Conservation (phyloP, 1,140 invertebrate species). For the Zaprionus tsacasi region DNA sequence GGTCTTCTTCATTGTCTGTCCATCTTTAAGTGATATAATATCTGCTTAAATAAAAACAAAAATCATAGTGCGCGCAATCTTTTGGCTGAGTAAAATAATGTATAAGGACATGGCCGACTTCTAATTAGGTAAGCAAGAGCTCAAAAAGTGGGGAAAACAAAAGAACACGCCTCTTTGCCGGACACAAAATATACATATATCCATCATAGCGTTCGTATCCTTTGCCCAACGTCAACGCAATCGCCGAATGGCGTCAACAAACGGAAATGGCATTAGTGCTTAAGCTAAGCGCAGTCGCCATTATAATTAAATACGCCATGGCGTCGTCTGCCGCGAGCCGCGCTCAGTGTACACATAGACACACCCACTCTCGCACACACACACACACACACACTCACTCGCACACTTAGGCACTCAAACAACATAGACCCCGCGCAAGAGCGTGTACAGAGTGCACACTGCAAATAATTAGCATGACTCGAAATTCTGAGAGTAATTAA, state of each 20-base stretch:
- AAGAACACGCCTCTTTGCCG: slow-evolving; percentile 29
- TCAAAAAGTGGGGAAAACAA: background rate
- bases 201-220: background rate
- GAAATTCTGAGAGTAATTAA: slow-evolving; percentile 74
- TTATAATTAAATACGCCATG: slow-evolving; percentile 73
- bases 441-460: slow-evolving; percentile 42
- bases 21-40: background rate
- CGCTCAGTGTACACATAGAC: slow-evolving; percentile 7
- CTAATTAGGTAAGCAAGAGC: slow-evolving; percentile 25
- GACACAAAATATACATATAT: slow-evolving; percentile 7
- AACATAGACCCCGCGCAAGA: background rate
- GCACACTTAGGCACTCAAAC: background rate
- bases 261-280: slow-evolving; percentile 76
- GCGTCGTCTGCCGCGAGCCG: slow-evolving; percentile 13
- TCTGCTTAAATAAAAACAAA: background rate
- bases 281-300: slow-evolving; percentile 57
- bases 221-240: slow-evolving; percentile 15
- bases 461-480: slow-evolving; percentile 76
- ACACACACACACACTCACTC: background rate
- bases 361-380: background rate
- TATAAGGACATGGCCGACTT: slow-evolving; percentile 15
- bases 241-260: slow-evolving; percentile 40
- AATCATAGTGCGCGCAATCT: slow-evolving; percentile 2
- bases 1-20: background rate
- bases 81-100: slow-evolving; percentile 10